Conservation (phyloP, 2,113 vertebrate species). For the Maccullochella peelii region DNA sequence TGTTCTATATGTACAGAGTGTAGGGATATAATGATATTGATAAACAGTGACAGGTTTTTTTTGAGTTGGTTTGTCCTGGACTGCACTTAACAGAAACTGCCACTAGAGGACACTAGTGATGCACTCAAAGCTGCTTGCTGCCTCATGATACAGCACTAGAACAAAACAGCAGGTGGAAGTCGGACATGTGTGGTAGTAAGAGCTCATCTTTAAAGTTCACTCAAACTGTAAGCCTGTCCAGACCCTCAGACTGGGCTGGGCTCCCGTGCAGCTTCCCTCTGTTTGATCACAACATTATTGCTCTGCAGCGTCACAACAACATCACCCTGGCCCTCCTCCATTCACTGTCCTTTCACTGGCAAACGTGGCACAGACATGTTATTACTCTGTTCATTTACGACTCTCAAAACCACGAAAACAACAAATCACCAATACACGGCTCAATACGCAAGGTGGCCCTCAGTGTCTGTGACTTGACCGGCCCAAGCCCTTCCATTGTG, state of each 20-base stretch:
- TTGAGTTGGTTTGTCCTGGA: background rate
- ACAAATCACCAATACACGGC: constrained; percentile 82
- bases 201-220: background rate
- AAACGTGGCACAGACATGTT: constrained; percentile 70
- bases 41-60: background rate
- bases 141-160: background rate
- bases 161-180: constrained; percentile 36
- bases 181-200: background rate
- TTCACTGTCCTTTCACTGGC: constrained; percentile 68
- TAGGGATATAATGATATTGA: background rate
- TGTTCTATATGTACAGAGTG: too few relatives aligned
- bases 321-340: constrained; percentile 41
- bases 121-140: constrained; percentile 4
- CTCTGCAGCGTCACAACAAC: constrained; percentile 55
- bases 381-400: constrained; percentile 79
- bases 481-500: constrained; percentile 63
- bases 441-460: constrained; percentile 80
- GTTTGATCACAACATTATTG: constrained; percentile 47
- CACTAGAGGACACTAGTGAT: constrained; percentile 68
- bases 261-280: constrained; percentile 7
- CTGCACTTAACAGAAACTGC: constrained; percentile 23
- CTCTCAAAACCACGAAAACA: constrained; percentile 57
- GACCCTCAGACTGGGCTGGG: background rate
- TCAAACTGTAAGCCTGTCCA: background rate
- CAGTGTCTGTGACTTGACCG: constrained; percentile 72